Evolutionary conservation across 2,888 invertebrate species (phyloP), one percentile per base, ranked within the genome.

Genomic region (Acanthosepion esculentum): DNA sequence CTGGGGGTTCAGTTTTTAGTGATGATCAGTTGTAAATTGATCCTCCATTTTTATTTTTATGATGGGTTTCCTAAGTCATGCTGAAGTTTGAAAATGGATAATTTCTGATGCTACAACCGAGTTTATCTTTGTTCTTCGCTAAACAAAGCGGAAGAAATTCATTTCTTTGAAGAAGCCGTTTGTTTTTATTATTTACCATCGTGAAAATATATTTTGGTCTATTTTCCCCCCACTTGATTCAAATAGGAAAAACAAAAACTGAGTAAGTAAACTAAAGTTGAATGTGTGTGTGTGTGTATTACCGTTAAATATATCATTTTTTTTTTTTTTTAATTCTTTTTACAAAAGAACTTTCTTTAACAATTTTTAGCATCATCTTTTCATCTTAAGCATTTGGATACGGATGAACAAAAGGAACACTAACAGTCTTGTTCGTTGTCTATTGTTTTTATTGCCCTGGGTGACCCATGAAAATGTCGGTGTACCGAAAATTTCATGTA

Each of bases 61-160:
- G n/a, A 33, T n/a, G n/a, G n/a, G 23, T 78, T 41, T 92, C 48
- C 12, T 93, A 93, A 50, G 93, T 93, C 53, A n/a, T 93, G 53
- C 53, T 29, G 48, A 50, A 93, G 41, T 93, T 93, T 93, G 15
- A 93, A 93, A 53, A 53, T 48, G 48, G 29, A 48, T 48, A 48
- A 48, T 41, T 92, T 48, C 48, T 92, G 26, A 48, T 48, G 20
- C 48, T 50, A 94, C 64, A 94, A 48, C 29, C 7, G 48, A 94
- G 92, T 94, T 95, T 94, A 95, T 95, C 91, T 95, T 95, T 94
- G 23, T 41, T 50, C 29, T 48, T 41, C 6, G 12, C 23, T n/a
- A 29, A 50, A 48, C 93, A 93, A 48, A 92, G 48, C 59, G 59
- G 59, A 59, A 20, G 59, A 78, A 78, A 78, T 78, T 78, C 0